Percentiles rank a stretch among this genome's conserved stretches.
phyloP scores from a whole-genome alignment of 1,140 invertebrate genomes.

The Diachasma alloeum region DNA sequence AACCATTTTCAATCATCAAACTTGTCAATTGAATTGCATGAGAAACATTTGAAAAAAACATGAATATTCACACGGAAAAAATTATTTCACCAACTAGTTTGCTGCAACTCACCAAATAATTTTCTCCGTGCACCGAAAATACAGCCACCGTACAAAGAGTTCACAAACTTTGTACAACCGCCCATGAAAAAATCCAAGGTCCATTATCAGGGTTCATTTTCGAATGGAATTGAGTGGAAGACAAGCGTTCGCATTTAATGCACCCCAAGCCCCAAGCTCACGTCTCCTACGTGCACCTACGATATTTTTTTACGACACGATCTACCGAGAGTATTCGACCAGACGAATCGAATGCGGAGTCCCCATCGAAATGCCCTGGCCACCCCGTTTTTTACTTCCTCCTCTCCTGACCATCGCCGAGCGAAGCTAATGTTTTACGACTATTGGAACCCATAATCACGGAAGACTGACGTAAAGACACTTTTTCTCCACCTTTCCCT shows the following conservation, averaged over 20 bases:
- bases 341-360: conserved; percentile 1
- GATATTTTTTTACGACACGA: conserved; percentile 7
- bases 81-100: no score
- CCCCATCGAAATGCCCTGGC: not conserved
- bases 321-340: not conserved
- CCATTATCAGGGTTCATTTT: not conserved
- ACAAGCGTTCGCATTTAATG: conserved; percentile 1
- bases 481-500: not conserved
- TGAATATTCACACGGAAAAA: no score
- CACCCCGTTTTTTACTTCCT: not conserved
- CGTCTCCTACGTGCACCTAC: not conserved
- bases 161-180: no score
- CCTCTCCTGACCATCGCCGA: not conserved
- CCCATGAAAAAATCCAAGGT: not conserved
- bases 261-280: not conserved
- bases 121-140: not conserved
- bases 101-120: no score
- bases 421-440: conserved; percentile 4
- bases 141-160: no score
- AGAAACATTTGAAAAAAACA: no score
- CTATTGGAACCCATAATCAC: not conserved
- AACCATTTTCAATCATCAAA: no score
- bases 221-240: not conserved
- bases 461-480: conserved; percentile 2
- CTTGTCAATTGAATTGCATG: no score